A percentile compares a stretch with the other conserved stretches of the same genome.
phyloP scores from a whole-genome alignment of 2,797 vertebrate species.

The Pteropus rufus region DNA sequence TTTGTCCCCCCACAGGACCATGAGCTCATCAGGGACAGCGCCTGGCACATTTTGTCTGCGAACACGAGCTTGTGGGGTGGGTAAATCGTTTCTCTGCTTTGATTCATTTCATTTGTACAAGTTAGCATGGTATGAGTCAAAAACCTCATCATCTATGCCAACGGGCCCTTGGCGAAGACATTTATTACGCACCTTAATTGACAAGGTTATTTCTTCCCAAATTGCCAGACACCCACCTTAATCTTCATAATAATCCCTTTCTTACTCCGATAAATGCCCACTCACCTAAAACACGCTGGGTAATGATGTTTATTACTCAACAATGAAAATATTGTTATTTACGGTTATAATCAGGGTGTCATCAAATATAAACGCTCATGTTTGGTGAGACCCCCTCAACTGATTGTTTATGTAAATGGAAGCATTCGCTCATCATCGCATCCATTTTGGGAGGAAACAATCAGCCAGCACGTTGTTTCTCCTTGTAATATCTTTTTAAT shows the following conservation, averaged over 20 bases:
- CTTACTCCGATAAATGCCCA: not conserved
- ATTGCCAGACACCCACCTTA: not conserved
- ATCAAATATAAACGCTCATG: slow-evolving; percentile 34
- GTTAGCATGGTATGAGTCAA: not conserved
- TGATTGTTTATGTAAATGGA: slow-evolving; percentile 74
- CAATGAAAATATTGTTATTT: slow-evolving; percentile 66
- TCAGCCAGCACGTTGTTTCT: slow-evolving; percentile 43
- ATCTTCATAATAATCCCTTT: not conserved
- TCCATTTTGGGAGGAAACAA: slow-evolving; percentile 64
- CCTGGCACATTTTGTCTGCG: rapidly evolving
- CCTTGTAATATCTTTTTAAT: slow-evolving; percentile 67
- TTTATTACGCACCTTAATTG: not conserved
- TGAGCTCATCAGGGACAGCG: not conserved
- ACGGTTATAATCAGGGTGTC: slow-evolving; percentile 58
- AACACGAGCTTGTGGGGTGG: rapidly evolving
- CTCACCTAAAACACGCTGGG: slow-evolving; percentile 45
- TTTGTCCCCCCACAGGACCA: rapidly evolving
- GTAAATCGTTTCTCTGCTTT: not conserved
- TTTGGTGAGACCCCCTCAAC: not conserved
- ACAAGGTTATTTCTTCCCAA: not conserved
- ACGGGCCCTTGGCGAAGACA: rapidly evolving
- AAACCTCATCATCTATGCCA: not conserved
- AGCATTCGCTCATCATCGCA: slow-evolving; percentile 34
- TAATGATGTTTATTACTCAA: slow-evolving; percentile 64
- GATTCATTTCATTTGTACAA: too few relatives aligned